These are phyloP conservation scores for Bergia sp. DNA, from an alignment of 92 coral and sea anemone species.

Conservation along the genomic window DNA sequence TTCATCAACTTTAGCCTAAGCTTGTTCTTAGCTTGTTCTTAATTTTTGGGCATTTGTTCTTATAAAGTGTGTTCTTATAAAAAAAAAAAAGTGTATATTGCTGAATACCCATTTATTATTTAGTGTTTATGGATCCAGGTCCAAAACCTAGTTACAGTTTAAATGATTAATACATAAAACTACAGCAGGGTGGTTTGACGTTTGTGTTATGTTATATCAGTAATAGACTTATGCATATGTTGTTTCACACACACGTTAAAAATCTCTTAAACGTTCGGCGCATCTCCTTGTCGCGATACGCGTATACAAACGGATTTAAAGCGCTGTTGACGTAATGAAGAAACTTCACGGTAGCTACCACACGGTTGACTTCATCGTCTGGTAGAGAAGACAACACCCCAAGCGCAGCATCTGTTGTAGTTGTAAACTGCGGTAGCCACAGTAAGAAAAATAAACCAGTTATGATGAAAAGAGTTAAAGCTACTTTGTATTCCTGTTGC, in stretches of 20 bases:
- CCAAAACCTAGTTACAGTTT: no score
- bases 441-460: constrained; percentile 37
- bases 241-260: constrained; percentile 1
- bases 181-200: no score
- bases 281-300: constrained; percentile 32
- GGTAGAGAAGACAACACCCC: constrained; percentile 2
- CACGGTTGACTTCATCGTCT: not conserved
- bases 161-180: no score
- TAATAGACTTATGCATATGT: not conserved
- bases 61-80: no score
- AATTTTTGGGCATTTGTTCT: no score
- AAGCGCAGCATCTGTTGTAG: constrained; percentile 25
- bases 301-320: constrained; percentile 36
- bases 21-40: no score
- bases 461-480: constrained; percentile 26
- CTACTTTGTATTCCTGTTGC: constrained; percentile 26
- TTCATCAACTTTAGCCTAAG: no score
- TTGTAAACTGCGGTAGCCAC: constrained; percentile 36
- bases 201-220: not conserved
- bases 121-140: no score
- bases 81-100: no score
- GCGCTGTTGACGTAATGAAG: constrained; percentile 41
- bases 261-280: constrained; percentile 26
- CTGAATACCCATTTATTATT: no score
- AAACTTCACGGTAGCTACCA: constrained; percentile 24